These are phyloP conservation scores for Dolichoris vasculosae DNA, from an alignment of 1,140 invertebrate genomes.

Conservation along the genomic window DNA sequence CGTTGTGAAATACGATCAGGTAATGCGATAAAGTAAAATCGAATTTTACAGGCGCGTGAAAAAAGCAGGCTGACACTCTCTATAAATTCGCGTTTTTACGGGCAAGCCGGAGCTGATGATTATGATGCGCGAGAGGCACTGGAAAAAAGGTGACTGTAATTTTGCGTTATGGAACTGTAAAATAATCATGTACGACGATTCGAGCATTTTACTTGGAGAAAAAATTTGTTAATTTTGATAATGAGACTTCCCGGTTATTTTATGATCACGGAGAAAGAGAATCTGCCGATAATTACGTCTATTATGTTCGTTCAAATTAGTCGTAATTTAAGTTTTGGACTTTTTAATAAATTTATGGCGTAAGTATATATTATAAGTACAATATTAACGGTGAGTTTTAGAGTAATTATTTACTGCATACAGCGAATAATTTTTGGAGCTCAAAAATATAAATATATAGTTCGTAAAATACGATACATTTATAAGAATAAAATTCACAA, in stretches of 20 bases:
- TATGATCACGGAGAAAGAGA: neutral
- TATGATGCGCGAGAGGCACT: slow-evolving; percentile 29
- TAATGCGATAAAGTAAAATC: slow-evolving; percentile 52
- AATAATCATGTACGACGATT: neutral
- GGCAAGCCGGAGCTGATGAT: slow-evolving; percentile 14
- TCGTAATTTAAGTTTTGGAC: slow-evolving; percentile 36
- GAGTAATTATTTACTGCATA: neutral
- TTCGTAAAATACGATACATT: neutral
- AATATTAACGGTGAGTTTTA: neutral
- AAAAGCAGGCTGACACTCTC: slow-evolving; percentile 19
- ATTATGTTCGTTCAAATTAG: slow-evolving; percentile 22
- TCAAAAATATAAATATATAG: neutral
- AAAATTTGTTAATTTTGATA: slow-evolving; percentile 44
- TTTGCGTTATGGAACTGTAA: neutral
- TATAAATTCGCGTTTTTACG: slow-evolving; percentile 48
- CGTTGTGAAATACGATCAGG: slow-evolving; percentile 50
- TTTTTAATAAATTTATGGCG: slow-evolving; percentile 34
- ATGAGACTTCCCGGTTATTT: slow-evolving; percentile 17
- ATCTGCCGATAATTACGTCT: slow-evolving; percentile 27
- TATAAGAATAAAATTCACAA: neutral
- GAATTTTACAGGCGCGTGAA: slow-evolving; percentile 46
- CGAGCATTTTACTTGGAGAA: neutral
- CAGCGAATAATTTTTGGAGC: neutral
- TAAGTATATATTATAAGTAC: neutral
- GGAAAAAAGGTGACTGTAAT: slow-evolving; percentile 24